phyloP scores from a whole-genome alignment of 1,140 invertebrate genomes.

The Saccostrea echinata region DNA sequence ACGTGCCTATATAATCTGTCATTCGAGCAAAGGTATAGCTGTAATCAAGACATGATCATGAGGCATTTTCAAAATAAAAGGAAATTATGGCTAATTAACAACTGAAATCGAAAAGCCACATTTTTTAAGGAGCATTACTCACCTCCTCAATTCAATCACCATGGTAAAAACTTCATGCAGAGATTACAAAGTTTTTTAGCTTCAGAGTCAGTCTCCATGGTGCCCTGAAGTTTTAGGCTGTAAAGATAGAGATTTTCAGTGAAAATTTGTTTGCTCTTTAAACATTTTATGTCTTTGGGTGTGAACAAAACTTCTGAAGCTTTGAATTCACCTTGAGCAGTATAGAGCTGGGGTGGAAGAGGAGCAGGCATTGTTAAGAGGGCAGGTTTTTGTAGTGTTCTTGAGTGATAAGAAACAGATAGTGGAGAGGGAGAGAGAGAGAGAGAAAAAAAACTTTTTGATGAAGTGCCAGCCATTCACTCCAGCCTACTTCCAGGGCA shows the following conservation, averaged over 20 bases:
- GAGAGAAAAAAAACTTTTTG: background rate
- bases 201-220: background rate
- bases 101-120: background rate
- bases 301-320: background rate
- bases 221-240: background rate
- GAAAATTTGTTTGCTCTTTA: background rate
- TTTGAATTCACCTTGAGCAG: background rate
- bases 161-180: background rate
- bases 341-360: background rate
- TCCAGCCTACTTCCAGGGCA: background rate
- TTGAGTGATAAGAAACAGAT: conserved; percentile 19
- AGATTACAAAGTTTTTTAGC: conserved; percentile 17
- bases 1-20: too few species aligned
- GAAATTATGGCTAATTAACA: conserved; percentile 2
- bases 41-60: too few species aligned
- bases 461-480: background rate
- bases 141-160: background rate
- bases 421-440: background rate
- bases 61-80: background rate
- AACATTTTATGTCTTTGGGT: background rate
- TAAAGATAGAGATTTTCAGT: background rate
- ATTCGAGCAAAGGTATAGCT: too few species aligned
- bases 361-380: background rate
- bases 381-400: conserved; percentile 33
- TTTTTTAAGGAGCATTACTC: background rate